Evolutionary conservation across 2,888 invertebrate species (phyloP).

Genomic region (Graphium colonna): DNA sequence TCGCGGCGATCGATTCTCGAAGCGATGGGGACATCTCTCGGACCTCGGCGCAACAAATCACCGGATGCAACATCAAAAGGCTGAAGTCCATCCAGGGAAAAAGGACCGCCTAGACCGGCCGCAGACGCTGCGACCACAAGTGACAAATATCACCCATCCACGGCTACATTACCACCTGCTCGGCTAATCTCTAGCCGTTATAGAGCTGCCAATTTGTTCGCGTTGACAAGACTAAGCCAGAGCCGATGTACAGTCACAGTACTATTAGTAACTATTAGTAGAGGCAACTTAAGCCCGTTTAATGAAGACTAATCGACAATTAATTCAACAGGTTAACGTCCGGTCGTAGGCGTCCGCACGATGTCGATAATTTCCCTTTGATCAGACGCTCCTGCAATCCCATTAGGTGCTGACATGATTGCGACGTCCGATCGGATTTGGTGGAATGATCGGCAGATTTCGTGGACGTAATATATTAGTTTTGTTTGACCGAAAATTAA

Average conservation of each 20-base stretch:
- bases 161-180: slow-evolving; percentile 21
- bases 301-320: slow-evolving; percentile 72
- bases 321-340: slow-evolving; percentile 70
- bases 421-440: background rate
- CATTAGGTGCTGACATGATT: background rate
- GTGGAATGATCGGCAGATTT: background rate
- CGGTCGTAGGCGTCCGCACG: slow-evolving; percentile 28
- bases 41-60: slow-evolving; percentile 7
- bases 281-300: slow-evolving; percentile 47
- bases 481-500: background rate
- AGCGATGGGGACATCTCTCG: slow-evolving; percentile 1
- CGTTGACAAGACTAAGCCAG: slow-evolving; percentile 42
- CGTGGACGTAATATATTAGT: background rate
- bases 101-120: slow-evolving; percentile 1
- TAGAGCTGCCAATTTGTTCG: slow-evolving; percentile 30
- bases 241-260: slow-evolving; percentile 38
- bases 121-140: background rate
- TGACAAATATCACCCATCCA: slow-evolving; percentile 19
- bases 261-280: slow-evolving; percentile 73
- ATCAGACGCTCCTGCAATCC: background rate
- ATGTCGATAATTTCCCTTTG: slow-evolving; percentile 27
- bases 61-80: slow-evolving; percentile 13
- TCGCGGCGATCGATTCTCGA: background rate
- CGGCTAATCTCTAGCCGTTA: slow-evolving; percentile 12
- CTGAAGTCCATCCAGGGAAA: background rate